phyloP scores from a whole-genome alignment of 1,140 invertebrate species.

The Adelges cooleyi region DNA sequence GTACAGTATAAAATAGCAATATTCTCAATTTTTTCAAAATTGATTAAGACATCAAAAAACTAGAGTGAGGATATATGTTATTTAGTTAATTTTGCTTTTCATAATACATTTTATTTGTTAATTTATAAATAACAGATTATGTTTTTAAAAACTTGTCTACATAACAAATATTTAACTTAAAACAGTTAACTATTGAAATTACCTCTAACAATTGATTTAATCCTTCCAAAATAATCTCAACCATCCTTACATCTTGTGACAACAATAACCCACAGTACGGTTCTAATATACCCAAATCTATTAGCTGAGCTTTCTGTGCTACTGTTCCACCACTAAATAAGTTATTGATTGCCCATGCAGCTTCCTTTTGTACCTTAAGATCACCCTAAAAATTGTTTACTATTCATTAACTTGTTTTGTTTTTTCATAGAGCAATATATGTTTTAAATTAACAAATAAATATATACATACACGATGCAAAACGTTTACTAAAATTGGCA shows the following conservation, averaged over 20 bases:
- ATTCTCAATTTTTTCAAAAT: too few relatives aligned
- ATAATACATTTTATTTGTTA: too few relatives aligned
- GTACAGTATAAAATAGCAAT: too few relatives aligned
- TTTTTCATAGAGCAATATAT: too few relatives aligned
- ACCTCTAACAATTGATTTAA: slow-evolving; percentile 49
- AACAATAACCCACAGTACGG: slow-evolving; percentile 44
- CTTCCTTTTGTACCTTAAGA: slow-evolving; percentile 66
- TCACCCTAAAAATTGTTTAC: slow-evolving; percentile 53
- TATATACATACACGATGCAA: slow-evolving; percentile 45
- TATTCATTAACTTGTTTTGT: slow-evolving; percentile 30
- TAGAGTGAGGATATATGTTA: too few relatives aligned
- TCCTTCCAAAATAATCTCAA: slow-evolving; percentile 52
- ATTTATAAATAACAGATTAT: too few relatives aligned
- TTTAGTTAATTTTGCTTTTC: too few relatives aligned
- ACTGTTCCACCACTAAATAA: slow-evolving; percentile 60
- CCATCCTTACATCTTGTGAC: slow-evolving; percentile 46
- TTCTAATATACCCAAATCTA: slow-evolving; percentile 43
- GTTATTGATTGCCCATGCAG: slow-evolving; percentile 70
- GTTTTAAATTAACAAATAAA: slow-evolving; percentile 9
- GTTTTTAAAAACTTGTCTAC: too few relatives aligned
- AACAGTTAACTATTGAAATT: neutral
- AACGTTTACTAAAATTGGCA: slow-evolving; percentile 57
- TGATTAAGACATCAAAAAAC: too few relatives aligned
- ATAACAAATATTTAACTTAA: neutral
- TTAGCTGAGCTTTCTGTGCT: slow-evolving; percentile 54